phyloP scores from a whole-genome alignment of 2,888 invertebrate genomes.

The Drosophila pseudotakahashii region DNA sequence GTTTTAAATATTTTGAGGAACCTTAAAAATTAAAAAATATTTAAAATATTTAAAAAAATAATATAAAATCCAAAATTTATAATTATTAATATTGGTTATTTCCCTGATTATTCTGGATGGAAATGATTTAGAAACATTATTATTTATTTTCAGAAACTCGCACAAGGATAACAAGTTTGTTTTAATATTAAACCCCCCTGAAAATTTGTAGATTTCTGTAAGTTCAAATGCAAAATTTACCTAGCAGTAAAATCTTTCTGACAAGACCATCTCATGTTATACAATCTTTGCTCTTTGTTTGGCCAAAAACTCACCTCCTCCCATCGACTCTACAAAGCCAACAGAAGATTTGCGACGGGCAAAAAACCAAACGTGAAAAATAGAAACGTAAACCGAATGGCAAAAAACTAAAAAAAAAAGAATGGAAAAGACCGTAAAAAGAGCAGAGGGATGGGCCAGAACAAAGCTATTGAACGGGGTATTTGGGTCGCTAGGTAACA shows the following conservation, averaged over 20 bases:
- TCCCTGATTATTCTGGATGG: not conserved
- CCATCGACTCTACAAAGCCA: constrained; percentile 34
- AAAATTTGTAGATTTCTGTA: not conserved
- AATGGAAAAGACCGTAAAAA: constrained; percentile 39
- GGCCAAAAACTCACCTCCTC: constrained; percentile 18
- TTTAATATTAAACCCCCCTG: too few species aligned
- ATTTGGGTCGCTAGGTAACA: constrained; percentile 73
- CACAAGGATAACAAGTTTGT: too few species aligned
- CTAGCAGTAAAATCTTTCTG: constrained; percentile 6
- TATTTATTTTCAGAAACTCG: not conserved
- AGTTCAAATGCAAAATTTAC: constrained; percentile 6
- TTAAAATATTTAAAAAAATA: not conserved
- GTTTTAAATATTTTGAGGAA: not conserved
- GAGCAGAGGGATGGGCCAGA: constrained; percentile 26
- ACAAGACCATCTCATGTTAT: constrained; percentile 42
- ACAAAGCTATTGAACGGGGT: constrained; percentile 65
- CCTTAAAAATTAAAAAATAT: too few species aligned
- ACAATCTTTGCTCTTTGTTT: constrained; percentile 42
- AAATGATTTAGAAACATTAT: not conserved
- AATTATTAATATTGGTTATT: too few species aligned
- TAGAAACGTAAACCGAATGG: constrained; percentile 38
- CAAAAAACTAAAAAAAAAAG: constrained; percentile 9
- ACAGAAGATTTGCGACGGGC: constrained; percentile 51
- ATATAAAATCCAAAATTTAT: too few species aligned
- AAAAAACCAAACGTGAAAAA: constrained; percentile 37